Percentiles rank a stretch among this genome's conserved stretches.
Evolutionary conservation across 2,113 vertebrate species (phyloP).

Genomic region (Brachypteracias leptosomus): DNA sequence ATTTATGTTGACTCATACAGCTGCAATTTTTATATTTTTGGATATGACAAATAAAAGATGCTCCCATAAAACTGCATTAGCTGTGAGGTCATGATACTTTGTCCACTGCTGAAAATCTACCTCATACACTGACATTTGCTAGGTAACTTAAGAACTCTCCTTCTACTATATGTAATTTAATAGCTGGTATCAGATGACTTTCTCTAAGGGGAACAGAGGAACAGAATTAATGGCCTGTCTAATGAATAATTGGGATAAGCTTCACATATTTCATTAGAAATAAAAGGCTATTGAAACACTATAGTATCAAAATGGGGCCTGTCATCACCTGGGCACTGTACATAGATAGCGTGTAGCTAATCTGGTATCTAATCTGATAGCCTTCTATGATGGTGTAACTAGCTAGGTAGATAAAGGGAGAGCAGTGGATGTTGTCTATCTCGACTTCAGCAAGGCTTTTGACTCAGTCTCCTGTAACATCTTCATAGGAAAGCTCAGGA

Average conservation of each 20-base stretch:
- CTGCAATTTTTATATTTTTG: neutral
- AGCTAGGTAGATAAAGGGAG: too few relatives aligned
- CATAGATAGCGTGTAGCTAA: neutral
- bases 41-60: neutral
- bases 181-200: neutral
- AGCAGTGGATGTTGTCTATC: too few relatives aligned
- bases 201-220: neutral
- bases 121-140: neutral
- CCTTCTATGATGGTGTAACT: too few relatives aligned
- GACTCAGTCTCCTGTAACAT: too few relatives aligned
- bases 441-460: too few relatives aligned
- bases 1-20: neutral
- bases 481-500: too few relatives aligned
- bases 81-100: neutral
- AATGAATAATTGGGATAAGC: neutral
- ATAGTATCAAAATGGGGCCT: neutral
- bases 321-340: neutral
- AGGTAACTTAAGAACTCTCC: neutral
- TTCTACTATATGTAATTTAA: neutral
- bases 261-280: neutral
- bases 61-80: neutral
- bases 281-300: neutral
- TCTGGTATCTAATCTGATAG: too few relatives aligned
- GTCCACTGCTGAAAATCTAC: neutral
- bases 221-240: neutral